Base-by-base conservation (phyloP, 2,888 invertebrate genomes). In the Cacoxenus indagator region DNA sequence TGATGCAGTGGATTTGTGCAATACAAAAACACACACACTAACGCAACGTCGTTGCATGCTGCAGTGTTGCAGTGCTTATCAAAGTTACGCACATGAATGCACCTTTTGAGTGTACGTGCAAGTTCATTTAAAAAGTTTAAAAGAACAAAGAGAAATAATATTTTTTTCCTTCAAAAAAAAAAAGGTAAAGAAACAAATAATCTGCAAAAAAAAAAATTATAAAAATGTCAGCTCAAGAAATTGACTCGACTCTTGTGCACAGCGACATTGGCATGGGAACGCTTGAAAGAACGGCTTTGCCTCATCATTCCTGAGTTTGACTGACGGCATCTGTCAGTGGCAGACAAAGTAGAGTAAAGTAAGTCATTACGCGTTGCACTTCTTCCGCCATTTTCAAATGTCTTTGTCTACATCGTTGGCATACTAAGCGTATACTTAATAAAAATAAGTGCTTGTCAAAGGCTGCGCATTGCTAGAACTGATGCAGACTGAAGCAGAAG, bases 311-410 rank as follows among this genome's bases (percentile, higher is more conserved):
- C 74, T 71, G 73, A 78, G 78, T 74, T 82, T 81, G 82, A 81
- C 76, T 81, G 80, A 82, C 82, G 75, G 78, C 76, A 82, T 78
- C 81, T 81, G 80, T 82, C 80, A 82, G 82, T 5, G 31, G 37
- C 59, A 80, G 81, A 81, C 73, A 82, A 78, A 82, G 80, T 81
- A 81, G 82, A 82, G 82, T 79, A 78, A 43, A n/a, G n/a, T n/a
- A n/a, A n/a, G n/a, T 62, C 43, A 51, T 76, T 73, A 31, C 48
- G 70, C 70, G 71, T 68, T 62, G 69, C 74, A 76, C 68, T 73
- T 68, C 67, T 17, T 14, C 51, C 22, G 1, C 3, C 51, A 19
- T 22, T 6, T 19, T 19, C 22, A 22, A 51, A 1, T 22, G 22
- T 22, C 51, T 17, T 22, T 19, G 51, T 51, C 17, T n/a, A 6